A percentile compares a stretch with the other conserved stretches of the same genome.
These are phyloP conservation scores for Proctacanthus coquilletti DNA, from an alignment of 1,140 invertebrate genomes.

Conservation along the genomic window DNA sequence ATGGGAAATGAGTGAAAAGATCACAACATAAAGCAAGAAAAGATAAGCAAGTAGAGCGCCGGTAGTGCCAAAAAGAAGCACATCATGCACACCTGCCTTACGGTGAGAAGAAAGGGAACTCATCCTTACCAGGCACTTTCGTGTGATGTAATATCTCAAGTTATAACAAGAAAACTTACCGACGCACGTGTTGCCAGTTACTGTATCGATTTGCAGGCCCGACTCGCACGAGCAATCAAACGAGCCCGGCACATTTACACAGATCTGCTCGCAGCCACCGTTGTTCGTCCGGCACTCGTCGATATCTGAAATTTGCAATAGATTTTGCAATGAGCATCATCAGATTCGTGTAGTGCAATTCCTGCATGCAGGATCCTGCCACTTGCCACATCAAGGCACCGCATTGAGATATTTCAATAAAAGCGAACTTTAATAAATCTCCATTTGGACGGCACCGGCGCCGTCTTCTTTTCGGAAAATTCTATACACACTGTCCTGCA, in stretches of 20 bases:
- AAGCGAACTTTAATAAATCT: too few species aligned
- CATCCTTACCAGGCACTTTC: background rate
- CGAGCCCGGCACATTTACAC: conserved; percentile 53
- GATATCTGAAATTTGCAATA: conserved; percentile 37
- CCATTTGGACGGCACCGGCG: too few species aligned
- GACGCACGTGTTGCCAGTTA: conserved; percentile 19
- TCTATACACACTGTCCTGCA: too few species aligned
- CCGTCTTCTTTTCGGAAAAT: too few species aligned
- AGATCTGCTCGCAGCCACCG: conserved; percentile 41
- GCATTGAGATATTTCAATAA: too few species aligned
- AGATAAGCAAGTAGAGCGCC: too few species aligned
- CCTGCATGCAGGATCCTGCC: too few species aligned
- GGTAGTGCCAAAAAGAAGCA: background rate
- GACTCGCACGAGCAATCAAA: conserved; percentile 51
- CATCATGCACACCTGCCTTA: conserved; percentile 1
- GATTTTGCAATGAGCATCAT: too few species aligned
- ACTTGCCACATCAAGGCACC: too few species aligned
- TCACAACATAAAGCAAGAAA: background rate
- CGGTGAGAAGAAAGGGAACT: background rate
- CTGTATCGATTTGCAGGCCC: conserved; percentile 27
- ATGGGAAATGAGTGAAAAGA: background rate
- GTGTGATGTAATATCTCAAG: background rate
- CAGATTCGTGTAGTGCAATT: too few species aligned
- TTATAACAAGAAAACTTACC: conserved; percentile 14
- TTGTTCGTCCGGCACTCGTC: conserved; percentile 61